phyloP scores from a whole-genome alignment of 2,888 invertebrate species.

The Trissonchulus latispiculum region DNA sequence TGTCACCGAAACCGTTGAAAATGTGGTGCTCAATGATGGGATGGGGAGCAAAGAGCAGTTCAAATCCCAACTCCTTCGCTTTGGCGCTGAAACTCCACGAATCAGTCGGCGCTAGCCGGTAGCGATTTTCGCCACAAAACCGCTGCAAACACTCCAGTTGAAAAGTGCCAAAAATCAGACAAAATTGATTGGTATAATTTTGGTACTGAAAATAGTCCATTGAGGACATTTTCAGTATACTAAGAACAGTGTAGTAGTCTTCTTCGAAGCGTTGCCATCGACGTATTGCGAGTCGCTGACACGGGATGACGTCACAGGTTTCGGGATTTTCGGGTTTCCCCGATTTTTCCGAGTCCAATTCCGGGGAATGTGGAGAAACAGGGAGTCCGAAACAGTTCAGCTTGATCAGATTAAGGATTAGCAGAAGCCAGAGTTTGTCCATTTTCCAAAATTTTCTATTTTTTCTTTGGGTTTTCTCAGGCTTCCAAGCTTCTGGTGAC shows the following conservation, averaged over 20 bases:
- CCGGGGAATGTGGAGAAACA: too few relatives aligned
- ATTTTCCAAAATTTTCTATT: too few relatives aligned
- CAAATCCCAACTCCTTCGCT: not conserved
- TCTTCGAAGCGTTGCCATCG: not conserved
- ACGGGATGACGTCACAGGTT: not conserved
- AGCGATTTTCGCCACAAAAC: not conserved
- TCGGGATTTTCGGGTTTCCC: not conserved
- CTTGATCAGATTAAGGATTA: too few relatives aligned
- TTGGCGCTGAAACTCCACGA: not conserved
- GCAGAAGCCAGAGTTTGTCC: too few relatives aligned
- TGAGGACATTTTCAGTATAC: not conserved
- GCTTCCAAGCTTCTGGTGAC: too few relatives aligned
- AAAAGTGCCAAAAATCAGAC: not conserved
- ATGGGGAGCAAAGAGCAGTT: not conserved
- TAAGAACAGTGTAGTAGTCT: not conserved
- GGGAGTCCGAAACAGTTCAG: too few relatives aligned
- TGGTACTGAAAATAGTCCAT: not conserved
- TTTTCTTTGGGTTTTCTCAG: too few relatives aligned
- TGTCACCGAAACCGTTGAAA: not conserved
- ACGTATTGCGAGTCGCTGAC: not conserved
- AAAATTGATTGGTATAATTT: not conserved
- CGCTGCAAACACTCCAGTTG: not conserved
- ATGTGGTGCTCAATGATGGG: not conserved
- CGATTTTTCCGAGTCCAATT: too few relatives aligned
- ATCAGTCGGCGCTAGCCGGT: not conserved